Conservation (phyloP, 2,888 invertebrate genomes). For the Marasmarcha lunaedactyla region DNA sequence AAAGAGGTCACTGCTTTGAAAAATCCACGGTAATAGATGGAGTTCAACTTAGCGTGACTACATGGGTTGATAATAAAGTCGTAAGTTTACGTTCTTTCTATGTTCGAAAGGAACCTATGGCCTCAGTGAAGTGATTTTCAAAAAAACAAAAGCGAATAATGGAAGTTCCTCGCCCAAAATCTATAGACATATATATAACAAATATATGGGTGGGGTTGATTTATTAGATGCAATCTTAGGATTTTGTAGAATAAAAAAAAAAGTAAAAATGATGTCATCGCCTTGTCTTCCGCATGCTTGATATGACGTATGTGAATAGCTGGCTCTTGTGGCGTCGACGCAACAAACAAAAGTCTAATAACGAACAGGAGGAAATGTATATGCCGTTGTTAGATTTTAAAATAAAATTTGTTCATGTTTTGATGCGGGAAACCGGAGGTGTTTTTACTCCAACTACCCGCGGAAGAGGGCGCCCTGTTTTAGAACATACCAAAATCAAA, state of each 20-base stretch:
- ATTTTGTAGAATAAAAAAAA: conserved; percentile 20
- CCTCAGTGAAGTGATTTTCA: too few species aligned
- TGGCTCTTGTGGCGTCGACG: conserved; percentile 18
- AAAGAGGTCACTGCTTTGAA: conserved; percentile 11
- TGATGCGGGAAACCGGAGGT: conserved; percentile 7
- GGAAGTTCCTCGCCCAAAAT: conserved; percentile 17
- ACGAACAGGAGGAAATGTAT: conserved; percentile 8
- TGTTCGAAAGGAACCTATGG: conserved; percentile 18
- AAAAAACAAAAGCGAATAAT: conserved; percentile 15
- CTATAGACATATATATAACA: conserved; percentile 15
- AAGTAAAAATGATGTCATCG: conserved; percentile 21
- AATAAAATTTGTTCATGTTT: conserved; percentile 8
- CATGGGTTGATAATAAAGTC: conserved; percentile 18
- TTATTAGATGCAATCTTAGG: conserved; percentile 19
- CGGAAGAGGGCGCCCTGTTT: background rate
- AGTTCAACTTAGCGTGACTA: conserved; percentile 12
- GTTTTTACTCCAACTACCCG: conserved; percentile 7
- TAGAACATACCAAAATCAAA: background rate
- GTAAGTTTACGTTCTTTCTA: conserved; percentile 18
- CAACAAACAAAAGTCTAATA: conserved; percentile 15
- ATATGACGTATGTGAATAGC: conserved; percentile 17
- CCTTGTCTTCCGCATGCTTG: conserved; percentile 21
- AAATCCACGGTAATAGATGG: conserved; percentile 9
- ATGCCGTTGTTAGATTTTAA: conserved; percentile 12
- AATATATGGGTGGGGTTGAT: too few species aligned